Base-by-base conservation (phyloP, 92 coral and sea anemone species). In the Montipora capitata region DNA sequence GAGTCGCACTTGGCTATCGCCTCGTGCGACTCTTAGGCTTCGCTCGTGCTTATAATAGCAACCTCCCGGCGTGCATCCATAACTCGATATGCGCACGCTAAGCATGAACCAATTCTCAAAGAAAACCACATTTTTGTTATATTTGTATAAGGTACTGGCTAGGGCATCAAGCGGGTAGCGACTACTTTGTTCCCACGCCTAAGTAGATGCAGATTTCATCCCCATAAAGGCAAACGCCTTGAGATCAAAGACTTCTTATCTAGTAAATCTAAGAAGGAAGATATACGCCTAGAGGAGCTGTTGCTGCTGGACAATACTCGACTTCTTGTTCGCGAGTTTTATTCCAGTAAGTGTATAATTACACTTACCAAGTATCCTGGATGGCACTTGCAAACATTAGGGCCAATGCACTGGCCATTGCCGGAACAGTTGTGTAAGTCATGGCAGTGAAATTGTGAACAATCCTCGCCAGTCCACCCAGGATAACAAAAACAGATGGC, bases 401-500 rank as follows among this genome's bases (percentile, higher is more conserved):
- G 94, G 15, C 96, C 94, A 39, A 93, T 67, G 18, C 96, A 93
- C 8, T 85, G 59, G 5, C 96, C 96, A 38, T 58, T 80, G 12
- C 90, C 93, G 40, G 92, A 92, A 71, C 96, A 93, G 76, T 87
- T 84, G 52, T 89, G 94, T 18, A 91, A 74, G 81, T 91, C 94
- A 67, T 76, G 48, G 74, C 96, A 93, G 62, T 87, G 92, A 68
- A 56, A 93, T 66, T 18, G 38, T 11, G 96, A 93, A 66, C 96
- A 93, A 68, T 93, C 96, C 17, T 71, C 87, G 0, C 96, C 92
- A 43, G 89, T 89, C 92, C 94, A 93, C 17, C 96, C 96, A 17
- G 66, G 83, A 72, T 93, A 78, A 42, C 96, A 93, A 49, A 79
- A 72, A 72, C 96, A 93, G 13, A 88, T 83, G 40, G 88, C 76